Evolutionary conservation across 2,113 vertebrate genomes (phyloP), one percentile per base, ranked within the genome.

Genomic region (Brachypteracias leptosomus): DNA sequence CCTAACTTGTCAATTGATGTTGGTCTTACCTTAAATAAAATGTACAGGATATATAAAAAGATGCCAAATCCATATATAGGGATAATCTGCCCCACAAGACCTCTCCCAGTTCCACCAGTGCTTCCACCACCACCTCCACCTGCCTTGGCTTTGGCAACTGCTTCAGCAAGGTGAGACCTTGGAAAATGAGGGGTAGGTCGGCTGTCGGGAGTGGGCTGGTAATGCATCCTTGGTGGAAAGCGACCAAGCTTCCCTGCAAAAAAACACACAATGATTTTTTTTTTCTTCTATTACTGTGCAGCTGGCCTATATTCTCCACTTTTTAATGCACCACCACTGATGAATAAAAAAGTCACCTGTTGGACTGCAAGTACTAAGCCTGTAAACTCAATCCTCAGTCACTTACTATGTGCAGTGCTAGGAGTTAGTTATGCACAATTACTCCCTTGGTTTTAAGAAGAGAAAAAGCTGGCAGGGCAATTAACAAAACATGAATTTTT

Each of bases 51-150:
- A 90, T 99, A 99, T 58, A 99, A 98, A 88, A 99, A 98, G 81
- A 99, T 99, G 49, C 99, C 99, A 96, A 99, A 99, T 83, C 99
- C 99, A 94, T 99, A 99, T 89, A 99, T 98, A 58, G 99, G 99
- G 81, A 99, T 99, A 65, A 99, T 99, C 96, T 99, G 99, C 31
- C 98, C 98, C 97, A 99, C 98, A 28, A 99, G 97, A 89, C 98
- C 98, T 97, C 98, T 98, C 68, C 98, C 98, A 76, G 97, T 95
- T 68, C 97, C 98, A 42, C 84, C 93, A 21, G 80, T 12, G 20
- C 96, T 95, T 57, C 93, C 96, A 72, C 97, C 96, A 4, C 96
- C 93, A 20, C 93, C 94, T 76, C 90, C 96, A 55, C 96, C 95
- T 57, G 96, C 97, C 91, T 98, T 99, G 25, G 98, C 95, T 94